Base-by-base conservation (phyloP, 2,888 invertebrate genomes). In the Drosophila neutralis region DNA sequence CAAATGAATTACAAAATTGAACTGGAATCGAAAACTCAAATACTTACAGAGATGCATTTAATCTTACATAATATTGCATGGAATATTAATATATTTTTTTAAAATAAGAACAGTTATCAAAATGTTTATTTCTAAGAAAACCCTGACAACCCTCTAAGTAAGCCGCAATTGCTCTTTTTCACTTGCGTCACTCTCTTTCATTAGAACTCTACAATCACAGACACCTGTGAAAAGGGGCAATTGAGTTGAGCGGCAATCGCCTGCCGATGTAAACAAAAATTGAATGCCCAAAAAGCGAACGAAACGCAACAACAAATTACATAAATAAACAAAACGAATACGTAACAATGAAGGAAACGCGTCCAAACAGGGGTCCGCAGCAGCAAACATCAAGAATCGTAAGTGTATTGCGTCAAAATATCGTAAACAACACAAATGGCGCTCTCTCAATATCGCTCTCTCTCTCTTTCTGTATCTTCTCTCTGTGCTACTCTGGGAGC, bases 151-250 rank as follows among this genome's bases (percentile, higher is more conserved):
- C 49, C 87, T 80, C 82, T 78, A 69, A 56, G 48, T 7, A 29
- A 2, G 18, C 8, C 15, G 31, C 48, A 27, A n/a, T 31, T 54
- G n/a, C 70, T 61, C 45, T 72, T 38, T n/a, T n/a, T 31, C 29
- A 38, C 48, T 73, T 49, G 64, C 65, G 62, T 13, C 36, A 60
- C 73, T 69, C 73, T 72, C 73, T 72, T 64, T 56, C 1, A 4
- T 56, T 73, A 60, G 63, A 82, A 87, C 68, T 78, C 48, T 67
- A 58, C 40, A 73, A 65, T 42, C 78, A 59, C 66, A 76, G 63
- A 82, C 90, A 89, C 90, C 88, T 86, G 88, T 90, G 54, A 83
- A 86, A 83, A 83, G 73, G 76, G 58, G 15, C 45, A 49, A 52
- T 59, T 68, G 42, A 76, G 76, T 53, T 72, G 60, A 68, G 65